Base-by-base conservation (phyloP, 2,797 vertebrate species). In the Rhinatrema bivittatum region DNA sequence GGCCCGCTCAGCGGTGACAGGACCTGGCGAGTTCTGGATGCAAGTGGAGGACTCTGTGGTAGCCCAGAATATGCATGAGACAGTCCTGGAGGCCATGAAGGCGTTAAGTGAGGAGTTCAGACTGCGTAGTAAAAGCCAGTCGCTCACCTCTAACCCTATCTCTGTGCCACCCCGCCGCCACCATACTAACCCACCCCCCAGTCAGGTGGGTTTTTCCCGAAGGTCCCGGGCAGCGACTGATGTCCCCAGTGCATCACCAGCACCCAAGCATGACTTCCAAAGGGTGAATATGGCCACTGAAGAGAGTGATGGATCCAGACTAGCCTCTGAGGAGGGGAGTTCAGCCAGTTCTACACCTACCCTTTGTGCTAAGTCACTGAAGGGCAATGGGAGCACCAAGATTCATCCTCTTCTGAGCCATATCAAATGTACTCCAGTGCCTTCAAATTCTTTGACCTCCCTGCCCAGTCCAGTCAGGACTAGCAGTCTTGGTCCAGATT, bases 51-150 rank as follows among this genome's bases (percentile, higher is more conserved):
- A 52, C 20, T 36, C 49, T 5, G 23, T 44, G 3, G 85, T 89
- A 7, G 88, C 88, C 20, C 88, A 90, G 65, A 89, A 90, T 74
- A 90, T 91, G 88, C 88, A 91, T n/a, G 88, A 91, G 62, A 88
- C 86, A 15, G 70, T 91, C 36, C 56, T 91, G n/a, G 88, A 91
- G 30, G 86, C 87, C 31, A 91, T 91, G 88, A 89, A 87, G 58
- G 82, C 88, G 0, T 62, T 90, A 28, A 90, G 87, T 9, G 87
- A 90, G 39, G 88, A 91, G 58, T 88, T 90, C 46, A 85, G 87
- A 11, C 78, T 85, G 21, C 79, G 84, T 19, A 81, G 82, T 65
- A 88, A 87, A 49, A 86, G 82, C 31, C 87, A 87, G 64, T 83
- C 87, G 0, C 17, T 53, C 22, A 37, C 56, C 9, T 57, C 61